Evolutionary conservation across 2,113 vertebrate species (phyloP).

Genomic region (Sialia sialis): DNA sequence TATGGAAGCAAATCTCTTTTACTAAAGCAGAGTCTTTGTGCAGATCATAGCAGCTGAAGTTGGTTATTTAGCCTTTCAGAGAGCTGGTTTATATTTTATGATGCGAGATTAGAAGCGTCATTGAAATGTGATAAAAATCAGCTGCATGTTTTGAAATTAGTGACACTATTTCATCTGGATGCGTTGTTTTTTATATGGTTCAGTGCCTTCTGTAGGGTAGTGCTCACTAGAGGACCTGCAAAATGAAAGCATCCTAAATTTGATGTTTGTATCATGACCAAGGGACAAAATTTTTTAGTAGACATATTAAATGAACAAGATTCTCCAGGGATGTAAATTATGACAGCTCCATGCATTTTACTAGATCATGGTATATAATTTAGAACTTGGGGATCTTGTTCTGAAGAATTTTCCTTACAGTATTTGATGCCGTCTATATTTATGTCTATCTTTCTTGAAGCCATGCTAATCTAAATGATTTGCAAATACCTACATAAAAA

Average conservation of each 20-base stretch:
- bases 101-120: not conserved
- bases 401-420: not conserved
- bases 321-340: not conserved
- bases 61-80: slow-evolving; percentile 11
- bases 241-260: not conserved
- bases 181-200: not conserved
- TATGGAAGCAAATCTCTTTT: not conserved
- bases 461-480: not conserved
- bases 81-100: not conserved
- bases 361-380: not conserved
- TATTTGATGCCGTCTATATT: not conserved
- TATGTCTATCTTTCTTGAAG: not conserved
- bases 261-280: not conserved
- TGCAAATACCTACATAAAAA: not conserved
- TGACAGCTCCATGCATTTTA: not conserved
- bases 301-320: not conserved
- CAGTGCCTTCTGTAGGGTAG: not conserved
- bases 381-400: not conserved
- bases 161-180: not conserved
- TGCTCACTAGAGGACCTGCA: not conserved
- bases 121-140: slow-evolving; percentile 39
- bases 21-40: not conserved
- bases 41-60: not conserved
- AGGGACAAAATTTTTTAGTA: not conserved
- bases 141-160: slow-evolving; percentile 2